A percentile compares a stretch with the other conserved stretches of the same genome.
These are phyloP conservation scores for Paralichthys olivaceus DNA, from an alignment of 2,113 vertebrate genomes.

Conservation along the genomic window DNA sequence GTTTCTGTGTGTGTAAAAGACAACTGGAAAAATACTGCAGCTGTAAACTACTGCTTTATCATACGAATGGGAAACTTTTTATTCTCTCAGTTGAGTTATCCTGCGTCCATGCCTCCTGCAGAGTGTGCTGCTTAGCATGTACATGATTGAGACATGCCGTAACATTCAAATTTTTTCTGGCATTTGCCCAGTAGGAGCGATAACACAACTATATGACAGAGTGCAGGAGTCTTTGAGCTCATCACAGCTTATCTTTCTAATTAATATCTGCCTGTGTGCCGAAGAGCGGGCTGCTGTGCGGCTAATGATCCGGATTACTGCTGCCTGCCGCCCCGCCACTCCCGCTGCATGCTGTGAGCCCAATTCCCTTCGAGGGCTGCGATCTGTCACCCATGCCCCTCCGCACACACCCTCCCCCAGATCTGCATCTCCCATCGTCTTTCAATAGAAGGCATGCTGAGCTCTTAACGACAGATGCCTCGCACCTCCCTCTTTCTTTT, in stretches of 20 bases:
- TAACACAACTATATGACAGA: constrained; percentile 67
- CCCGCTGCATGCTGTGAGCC: constrained; percentile 71
- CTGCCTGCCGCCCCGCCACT: constrained; percentile 65
- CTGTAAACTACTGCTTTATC: constrained; percentile 25
- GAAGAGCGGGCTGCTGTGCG: constrained; percentile 73
- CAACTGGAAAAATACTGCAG: constrained; percentile 19
- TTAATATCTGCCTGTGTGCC: constrained; percentile 80
- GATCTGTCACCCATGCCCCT: constrained; percentile 70
- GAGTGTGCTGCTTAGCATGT: constrained; percentile 16
- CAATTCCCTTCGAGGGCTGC: constrained; percentile 68
- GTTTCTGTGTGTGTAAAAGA: constrained; percentile 16
- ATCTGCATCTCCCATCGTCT: constrained; percentile 49
- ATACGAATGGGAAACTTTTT: constrained; percentile 32
- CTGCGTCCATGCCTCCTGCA: neutral
- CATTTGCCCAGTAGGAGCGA: constrained; percentile 53
- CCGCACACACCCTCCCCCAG: constrained; percentile 1
- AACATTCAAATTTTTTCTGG: constrained; percentile 18
- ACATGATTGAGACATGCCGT: constrained; percentile 45
- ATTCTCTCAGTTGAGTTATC: constrained; percentile 24
- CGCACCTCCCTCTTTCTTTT: constrained; percentile 44
- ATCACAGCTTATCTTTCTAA: constrained; percentile 82
- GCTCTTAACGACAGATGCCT: constrained; percentile 64
- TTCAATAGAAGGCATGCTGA: constrained; percentile 62
- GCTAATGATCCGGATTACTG: constrained; percentile 81
- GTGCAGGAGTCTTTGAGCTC: constrained; percentile 69